phyloP scores from a whole-genome alignment of 2,113 vertebrate species.

The Leptosomus discolor region DNA sequence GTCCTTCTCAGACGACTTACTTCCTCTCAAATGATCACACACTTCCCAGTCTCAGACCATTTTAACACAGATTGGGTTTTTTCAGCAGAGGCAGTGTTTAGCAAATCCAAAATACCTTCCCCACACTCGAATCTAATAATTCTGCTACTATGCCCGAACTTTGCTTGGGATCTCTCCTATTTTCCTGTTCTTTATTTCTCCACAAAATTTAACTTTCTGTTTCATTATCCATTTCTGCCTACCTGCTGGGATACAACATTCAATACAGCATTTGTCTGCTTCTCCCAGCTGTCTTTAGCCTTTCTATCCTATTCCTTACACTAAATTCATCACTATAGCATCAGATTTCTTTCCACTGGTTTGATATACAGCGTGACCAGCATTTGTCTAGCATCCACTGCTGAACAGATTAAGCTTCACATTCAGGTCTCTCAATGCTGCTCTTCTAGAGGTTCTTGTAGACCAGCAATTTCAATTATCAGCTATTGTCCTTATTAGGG shows the following conservation, averaged over 20 bases:
- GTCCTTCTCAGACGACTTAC: neutral
- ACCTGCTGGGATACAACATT: neutral
- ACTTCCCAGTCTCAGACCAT: neutral
- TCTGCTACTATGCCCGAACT: neutral
- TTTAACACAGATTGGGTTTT: neutral
- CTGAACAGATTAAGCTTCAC: neutral
- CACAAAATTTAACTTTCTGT: neutral
- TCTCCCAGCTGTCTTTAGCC: neutral
- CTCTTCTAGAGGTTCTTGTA: neutral
- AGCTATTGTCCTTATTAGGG: neutral
- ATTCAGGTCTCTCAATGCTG: neutral
- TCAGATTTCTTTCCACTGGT: neutral
- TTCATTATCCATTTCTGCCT: neutral
- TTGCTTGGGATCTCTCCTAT: neutral
- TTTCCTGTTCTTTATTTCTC: neutral
- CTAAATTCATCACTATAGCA: neutral
- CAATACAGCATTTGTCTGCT: neutral
- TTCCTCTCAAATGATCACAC: neutral
- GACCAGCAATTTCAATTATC: neutral
- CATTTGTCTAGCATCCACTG: neutral
- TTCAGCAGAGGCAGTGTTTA: neutral
- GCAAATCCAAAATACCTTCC: neutral
- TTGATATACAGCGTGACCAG: neutral
- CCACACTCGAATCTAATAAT: neutral
- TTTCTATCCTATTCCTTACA: neutral